Percentiles rank a stretch among this genome's conserved stretches.
phyloP scores from a whole-genome alignment of 2,113 vertebrate genomes.

The Labeo rohita region DNA sequence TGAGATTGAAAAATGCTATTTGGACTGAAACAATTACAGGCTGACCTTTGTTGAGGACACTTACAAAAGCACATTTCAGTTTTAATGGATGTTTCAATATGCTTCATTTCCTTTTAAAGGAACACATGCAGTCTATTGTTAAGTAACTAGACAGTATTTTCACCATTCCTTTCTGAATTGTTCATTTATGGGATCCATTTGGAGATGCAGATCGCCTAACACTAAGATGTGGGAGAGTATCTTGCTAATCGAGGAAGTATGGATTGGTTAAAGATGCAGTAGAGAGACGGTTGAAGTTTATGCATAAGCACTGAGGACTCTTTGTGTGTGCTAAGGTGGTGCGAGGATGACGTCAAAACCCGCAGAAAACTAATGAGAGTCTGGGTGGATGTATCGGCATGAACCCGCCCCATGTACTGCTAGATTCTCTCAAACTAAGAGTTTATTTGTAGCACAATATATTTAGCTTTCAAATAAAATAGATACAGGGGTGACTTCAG shows the following conservation, averaged over 20 bases:
- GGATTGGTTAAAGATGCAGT: conserved; percentile 1
- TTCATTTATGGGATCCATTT: not conserved
- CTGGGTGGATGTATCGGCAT: conserved; percentile 44
- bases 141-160: not conserved
- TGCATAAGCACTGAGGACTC: conserved; percentile 62
- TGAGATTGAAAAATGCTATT: not conserved
- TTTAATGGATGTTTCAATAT: not conserved
- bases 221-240: not conserved
- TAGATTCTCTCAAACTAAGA: conserved; percentile 26
- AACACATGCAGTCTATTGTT: not conserved
- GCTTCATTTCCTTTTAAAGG: not conserved
- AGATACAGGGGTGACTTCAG: not conserved
- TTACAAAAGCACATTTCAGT: not conserved
- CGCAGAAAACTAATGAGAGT: conserved; percentile 38
- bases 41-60: not conserved
- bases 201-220: not conserved
- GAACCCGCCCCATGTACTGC: conserved; percentile 49
- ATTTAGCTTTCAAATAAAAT: conserved; percentile 47
- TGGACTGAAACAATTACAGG: not conserved
- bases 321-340: conserved; percentile 66
- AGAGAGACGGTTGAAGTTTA: conserved; percentile 43
- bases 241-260: not conserved
- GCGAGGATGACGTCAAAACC: conserved; percentile 59
- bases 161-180: not conserved
- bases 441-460: conserved; percentile 48